Evolutionary conservation across 1,140 invertebrate species (phyloP).

Genomic region (Hylyphantes graminicola): DNA sequence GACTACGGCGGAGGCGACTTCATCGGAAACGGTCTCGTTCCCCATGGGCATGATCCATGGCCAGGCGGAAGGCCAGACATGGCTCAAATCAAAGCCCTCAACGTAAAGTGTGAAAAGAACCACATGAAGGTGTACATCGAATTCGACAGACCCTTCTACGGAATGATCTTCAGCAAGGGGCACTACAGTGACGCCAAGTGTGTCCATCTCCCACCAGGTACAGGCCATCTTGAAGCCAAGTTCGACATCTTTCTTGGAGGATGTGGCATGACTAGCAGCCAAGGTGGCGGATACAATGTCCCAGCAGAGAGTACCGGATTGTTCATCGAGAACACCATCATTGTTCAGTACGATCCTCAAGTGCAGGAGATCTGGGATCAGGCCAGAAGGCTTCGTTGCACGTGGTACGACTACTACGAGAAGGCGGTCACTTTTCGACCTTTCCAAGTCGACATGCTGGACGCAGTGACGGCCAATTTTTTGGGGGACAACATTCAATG

Average conservation of each 20-base stretch:
- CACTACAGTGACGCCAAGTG: slow-evolving; percentile 89
- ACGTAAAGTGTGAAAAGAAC: slow-evolving; percentile 95
- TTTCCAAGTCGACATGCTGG: slow-evolving; percentile 90
- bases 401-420: slow-evolving; percentile 96
- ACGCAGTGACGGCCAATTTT: slow-evolving; percentile 93
- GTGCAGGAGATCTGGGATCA: slow-evolving; percentile 87
- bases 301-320: slow-evolving; percentile 69
- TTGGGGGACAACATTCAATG: slow-evolving; percentile 93
- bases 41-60: slow-evolving; percentile 59
- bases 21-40: slow-evolving; percentile 16
- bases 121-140: slow-evolving; percentile 88
- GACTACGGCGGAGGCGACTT: slow-evolving; percentile 39
- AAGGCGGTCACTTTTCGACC: slow-evolving; percentile 93
- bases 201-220: slow-evolving; percentile 89
- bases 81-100: slow-evolving; percentile 69
- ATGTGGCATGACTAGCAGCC: slow-evolving; percentile 64
- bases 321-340: slow-evolving; percentile 94
- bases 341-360: slow-evolving; percentile 94
- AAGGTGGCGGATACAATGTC: slow-evolving; percentile 84
- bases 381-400: slow-evolving; percentile 86
- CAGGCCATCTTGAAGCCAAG: slow-evolving; percentile 87
- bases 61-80: slow-evolving; percentile 61
- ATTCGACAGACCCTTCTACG: slow-evolving; percentile 94
- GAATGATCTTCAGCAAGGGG: slow-evolving; percentile 94
- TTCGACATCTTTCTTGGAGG: slow-evolving; percentile 89